Base-by-base conservation (phyloP, 2,113 vertebrate species). In the Speoplatyrhinus poulsoni region DNA sequence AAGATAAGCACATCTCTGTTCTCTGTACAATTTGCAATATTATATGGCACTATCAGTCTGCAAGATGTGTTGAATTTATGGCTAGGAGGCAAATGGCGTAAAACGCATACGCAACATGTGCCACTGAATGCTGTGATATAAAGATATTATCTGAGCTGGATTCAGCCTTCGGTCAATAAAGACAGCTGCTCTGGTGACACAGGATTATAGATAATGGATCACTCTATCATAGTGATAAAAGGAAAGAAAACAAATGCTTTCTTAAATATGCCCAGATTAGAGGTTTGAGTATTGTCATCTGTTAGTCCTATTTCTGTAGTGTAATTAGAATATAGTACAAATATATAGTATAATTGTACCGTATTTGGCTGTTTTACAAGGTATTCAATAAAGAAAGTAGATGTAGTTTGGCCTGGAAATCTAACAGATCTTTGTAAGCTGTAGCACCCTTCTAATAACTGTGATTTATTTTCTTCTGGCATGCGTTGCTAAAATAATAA, bases 1-100 rank as follows among this genome's bases (percentile, higher is more conserved):
- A 86, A 91, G 92, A 92, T 92, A 92, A 89, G 91, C 67, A 46
- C 33, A 62, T 19, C 1, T 69, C 55, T 61, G n/a, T 54, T 2
- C 10, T 15, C 47, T 69, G 36, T n/a, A 4, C 33, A 53, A 47
- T 67, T 70, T 75, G 46, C 69, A 72, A 75, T 50, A 10, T 70
- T 11, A 41, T 59, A 54, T 32, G 36, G 36, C 9, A 49, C 17
- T 6, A 26, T 10, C 46, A 68, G 48, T 68, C 52, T 9, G 58
- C 32, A 56, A 26, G 46, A 60, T 49, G 81, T 70, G 69, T 61
- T 78, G 64, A 75, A 76, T 80, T 67, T 58, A 49, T 75, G 76
- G 60, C 70, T 62, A 54, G 1, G 8, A 75, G 66, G 80, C 65
- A 62, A 50, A 77, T 8, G 1, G 32, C 26, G 26, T 82, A 81